Evolutionary conservation across 2,888 invertebrate species (phyloP), one percentile per base, ranked within the genome.

Genomic region (Drosophila antonietae): DNA sequence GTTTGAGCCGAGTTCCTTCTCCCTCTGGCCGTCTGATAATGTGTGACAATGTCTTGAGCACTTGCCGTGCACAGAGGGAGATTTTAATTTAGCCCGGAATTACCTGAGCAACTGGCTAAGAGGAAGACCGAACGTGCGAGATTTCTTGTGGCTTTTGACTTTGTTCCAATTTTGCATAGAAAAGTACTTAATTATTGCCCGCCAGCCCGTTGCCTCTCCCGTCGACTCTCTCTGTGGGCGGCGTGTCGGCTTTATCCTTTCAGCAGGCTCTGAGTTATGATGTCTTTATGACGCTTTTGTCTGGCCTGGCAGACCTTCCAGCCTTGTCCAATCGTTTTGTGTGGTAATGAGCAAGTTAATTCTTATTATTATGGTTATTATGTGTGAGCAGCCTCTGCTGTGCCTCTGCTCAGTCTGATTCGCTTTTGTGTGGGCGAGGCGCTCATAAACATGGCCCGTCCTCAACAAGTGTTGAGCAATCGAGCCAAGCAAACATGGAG

Each of bases 231-330:
- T 18, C 47, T 39, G 31, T 20, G 57, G 43, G 44, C 23, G 47
- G 49, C 49, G 68, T 64, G 75, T 81, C 81, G 65, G 64, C 52
- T 71, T 63, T 77, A 80, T 81, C 89, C 88, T 84, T 88, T 89
- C 88, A 84, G 74, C 84, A 75, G 79, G 64, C 76, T 66, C 75
- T 84, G 83, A 89, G 69, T 84, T 89, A 90, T 90, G 88, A 89
- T 90, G 90, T 79, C 90, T 88, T 90, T 90, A 91, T 90, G 91
- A 90, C 80, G 83, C 81, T 70, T 75, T 81, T 83, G 82, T 79
- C 67, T 75, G 63, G 39, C 57, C 74, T 37, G 60, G 28, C 39
- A 65, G 46, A 51, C 70, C 14, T 53, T 37, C 56, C 39, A 18
- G 20, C 33, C n/a, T 33, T 46, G 8, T 68, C 75, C 75, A 86